These are phyloP conservation scores for Agrochola circellaris DNA, from an alignment of 2,888 invertebrate genomes.

Conservation along the genomic window DNA sequence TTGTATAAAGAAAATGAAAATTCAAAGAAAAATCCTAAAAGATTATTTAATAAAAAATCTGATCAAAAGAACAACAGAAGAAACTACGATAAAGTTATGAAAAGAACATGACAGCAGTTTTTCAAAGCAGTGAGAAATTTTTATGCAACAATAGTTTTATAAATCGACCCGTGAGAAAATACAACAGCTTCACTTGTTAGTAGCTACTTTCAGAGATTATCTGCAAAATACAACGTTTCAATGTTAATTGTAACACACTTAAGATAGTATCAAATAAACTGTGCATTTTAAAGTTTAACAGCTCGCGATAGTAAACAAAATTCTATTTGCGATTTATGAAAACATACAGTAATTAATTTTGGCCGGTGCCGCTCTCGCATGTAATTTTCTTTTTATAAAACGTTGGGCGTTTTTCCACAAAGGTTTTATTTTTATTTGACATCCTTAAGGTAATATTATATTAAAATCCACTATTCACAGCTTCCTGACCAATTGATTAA, in stretches of 20 bases:
- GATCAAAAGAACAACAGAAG: background rate
- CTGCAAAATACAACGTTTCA: conserved; percentile 39
- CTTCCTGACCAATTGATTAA: conserved; percentile 10
- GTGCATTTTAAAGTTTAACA: conserved; percentile 3
- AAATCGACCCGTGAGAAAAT: conserved; percentile 46
- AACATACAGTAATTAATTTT: conserved; percentile 22
- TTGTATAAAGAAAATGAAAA: background rate
- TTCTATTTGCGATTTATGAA: background rate
- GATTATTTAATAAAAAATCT: background rate
- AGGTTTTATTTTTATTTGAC: background rate
- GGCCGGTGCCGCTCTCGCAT: background rate
- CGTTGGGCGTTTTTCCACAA: rapidly evolving
- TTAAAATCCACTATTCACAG: background rate
- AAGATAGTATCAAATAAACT: conserved; percentile 48
- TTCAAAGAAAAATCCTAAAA: background rate
- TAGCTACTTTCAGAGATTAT: conserved; percentile 20
- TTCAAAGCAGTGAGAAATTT: conserved; percentile 14
- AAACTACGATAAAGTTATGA: conserved; percentile 16
- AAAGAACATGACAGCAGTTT: conserved; percentile 16
- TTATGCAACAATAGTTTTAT: conserved; percentile 40
- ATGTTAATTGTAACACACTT: conserved; percentile 50
- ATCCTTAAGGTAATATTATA: background rate
- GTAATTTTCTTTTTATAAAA: background rate
- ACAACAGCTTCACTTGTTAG: background rate
- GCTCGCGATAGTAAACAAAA: background rate